phyloP scores from a whole-genome alignment of 2,888 invertebrate species.

The Platycheirus rosarum region DNA sequence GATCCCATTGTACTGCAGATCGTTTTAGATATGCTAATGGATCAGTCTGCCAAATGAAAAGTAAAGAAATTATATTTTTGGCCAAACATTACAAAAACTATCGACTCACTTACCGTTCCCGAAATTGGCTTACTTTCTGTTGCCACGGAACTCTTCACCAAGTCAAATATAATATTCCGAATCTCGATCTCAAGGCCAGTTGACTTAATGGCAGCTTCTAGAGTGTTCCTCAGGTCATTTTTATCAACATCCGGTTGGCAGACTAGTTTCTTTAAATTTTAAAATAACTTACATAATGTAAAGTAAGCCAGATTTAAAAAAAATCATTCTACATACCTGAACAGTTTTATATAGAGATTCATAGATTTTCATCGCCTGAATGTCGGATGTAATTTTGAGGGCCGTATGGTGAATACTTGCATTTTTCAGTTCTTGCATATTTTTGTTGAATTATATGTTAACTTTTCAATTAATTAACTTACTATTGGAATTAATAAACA shows the following conservation, averaged over 20 bases:
- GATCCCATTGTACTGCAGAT: constrained; percentile 96
- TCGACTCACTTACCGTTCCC: constrained; percentile 74
- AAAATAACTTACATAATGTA: constrained; percentile 1
- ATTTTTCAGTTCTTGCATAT: constrained; percentile 82
- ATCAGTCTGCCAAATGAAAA: constrained; percentile 84
- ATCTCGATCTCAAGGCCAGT: constrained; percentile 92
- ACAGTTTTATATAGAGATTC: constrained; percentile 90
- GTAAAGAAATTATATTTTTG: no score
- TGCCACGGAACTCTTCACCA: constrained; percentile 86
- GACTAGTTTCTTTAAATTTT: constrained; percentile 87
- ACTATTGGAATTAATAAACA: not conserved
- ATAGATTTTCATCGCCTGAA: constrained; percentile 89
- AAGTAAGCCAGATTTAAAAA: constrained; percentile 3
- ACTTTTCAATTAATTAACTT: not conserved
- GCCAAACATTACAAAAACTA: not conserved
- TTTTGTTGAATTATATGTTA: constrained; percentile 9
- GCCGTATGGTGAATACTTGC: constrained; percentile 88
- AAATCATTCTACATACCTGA: constrained; percentile 84
- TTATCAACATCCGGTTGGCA: constrained; percentile 90
- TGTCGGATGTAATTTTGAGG: constrained; percentile 90
- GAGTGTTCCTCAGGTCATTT: constrained; percentile 89
- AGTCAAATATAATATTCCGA: constrained; percentile 92
- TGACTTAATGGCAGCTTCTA: constrained; percentile 89
- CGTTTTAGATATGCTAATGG: constrained; percentile 90
- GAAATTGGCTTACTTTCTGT: constrained; percentile 78